phyloP scores from a whole-genome alignment of 1,140 invertebrate genomes.

The Lerema accius region DNA sequence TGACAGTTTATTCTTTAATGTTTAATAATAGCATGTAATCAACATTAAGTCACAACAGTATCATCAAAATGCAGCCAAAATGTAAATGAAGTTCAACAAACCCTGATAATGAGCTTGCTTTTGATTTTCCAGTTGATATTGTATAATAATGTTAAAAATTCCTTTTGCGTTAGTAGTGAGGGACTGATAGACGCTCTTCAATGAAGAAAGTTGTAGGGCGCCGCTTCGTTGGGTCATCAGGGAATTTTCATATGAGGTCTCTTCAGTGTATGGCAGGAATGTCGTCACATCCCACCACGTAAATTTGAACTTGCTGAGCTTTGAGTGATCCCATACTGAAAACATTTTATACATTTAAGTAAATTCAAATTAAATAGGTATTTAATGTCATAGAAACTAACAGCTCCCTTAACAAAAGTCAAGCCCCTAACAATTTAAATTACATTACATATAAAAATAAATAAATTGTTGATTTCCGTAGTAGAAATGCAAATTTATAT shows the following conservation, averaged over 20 bases:
- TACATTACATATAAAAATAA: too few relatives aligned
- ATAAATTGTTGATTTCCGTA: too few relatives aligned
- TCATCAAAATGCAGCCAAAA: too few relatives aligned
- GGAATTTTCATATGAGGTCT: slow-evolving; percentile 95
- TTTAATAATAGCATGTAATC: too few relatives aligned
- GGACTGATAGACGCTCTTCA: slow-evolving; percentile 94
- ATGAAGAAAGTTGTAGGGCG: slow-evolving; percentile 90
- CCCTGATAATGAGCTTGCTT: slow-evolving; percentile 89
- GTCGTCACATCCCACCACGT: slow-evolving; percentile 95
- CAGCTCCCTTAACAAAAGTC: too few relatives aligned
- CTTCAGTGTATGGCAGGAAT: slow-evolving; percentile 90
- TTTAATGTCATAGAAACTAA: too few relatives aligned
- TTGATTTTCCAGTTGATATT: slow-evolving; percentile 90
- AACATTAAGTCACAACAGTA: too few relatives aligned
- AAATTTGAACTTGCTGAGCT: slow-evolving; percentile 92
- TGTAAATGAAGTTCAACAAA: too few relatives aligned
- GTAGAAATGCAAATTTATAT: too few relatives aligned
- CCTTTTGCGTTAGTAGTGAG: slow-evolving; percentile 93
- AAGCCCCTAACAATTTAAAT: too few relatives aligned
- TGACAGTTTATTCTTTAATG: too few relatives aligned
- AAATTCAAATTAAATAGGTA: too few relatives aligned
- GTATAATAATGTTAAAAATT: slow-evolving; percentile 92
- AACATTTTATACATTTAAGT: slow-evolving; percentile 36
- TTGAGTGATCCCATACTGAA: slow-evolving; percentile 94
- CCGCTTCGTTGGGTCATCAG: slow-evolving; percentile 91